Evolutionary conservation across 1,140 invertebrate genomes (phyloP).

Genomic region (Aleiodes sp.): DNA sequence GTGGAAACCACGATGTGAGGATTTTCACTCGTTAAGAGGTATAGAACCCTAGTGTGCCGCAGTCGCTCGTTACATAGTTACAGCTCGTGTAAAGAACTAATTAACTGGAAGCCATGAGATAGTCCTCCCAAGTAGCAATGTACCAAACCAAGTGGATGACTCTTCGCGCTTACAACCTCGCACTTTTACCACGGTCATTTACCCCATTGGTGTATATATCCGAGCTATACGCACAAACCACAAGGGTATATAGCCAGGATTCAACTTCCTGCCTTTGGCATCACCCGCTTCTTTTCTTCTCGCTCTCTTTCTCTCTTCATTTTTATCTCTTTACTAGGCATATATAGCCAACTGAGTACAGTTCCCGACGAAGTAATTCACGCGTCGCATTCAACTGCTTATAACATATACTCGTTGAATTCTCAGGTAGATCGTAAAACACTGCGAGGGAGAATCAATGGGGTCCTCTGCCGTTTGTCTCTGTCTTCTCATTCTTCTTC

Average conservation of each 20-base stretch:
- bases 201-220: conserved; percentile 4
- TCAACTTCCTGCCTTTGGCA: conserved; percentile 49
- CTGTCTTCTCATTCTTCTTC: neutral
- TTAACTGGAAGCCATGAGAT: conserved; percentile 52
- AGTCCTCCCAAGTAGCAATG: conserved; percentile 7
- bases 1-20: conserved; percentile 12
- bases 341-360: neutral
- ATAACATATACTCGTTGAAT: conserved; percentile 25
- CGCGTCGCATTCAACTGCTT: conserved; percentile 19
- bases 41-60: conserved; percentile 28
- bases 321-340: neutral
- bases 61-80: conserved; percentile 45
- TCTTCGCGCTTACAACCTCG: conserved; percentile 16
- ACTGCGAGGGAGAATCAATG: neutral
- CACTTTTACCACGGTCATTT: conserved; percentile 25
- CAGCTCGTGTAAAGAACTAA: conserved; percentile 52
- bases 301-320: conserved; percentile 1
- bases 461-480: neutral
- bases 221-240: neutral
- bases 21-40: conserved; percentile 50
- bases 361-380: conserved; percentile 16
- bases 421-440: conserved; percentile 29
- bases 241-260: neutral
- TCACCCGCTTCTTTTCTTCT: conserved; percentile 29
- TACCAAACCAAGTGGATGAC: conserved; percentile 2